Evolutionary conservation across 1,140 invertebrate species (phyloP).

Genomic region (Brachionus rubens): DNA sequence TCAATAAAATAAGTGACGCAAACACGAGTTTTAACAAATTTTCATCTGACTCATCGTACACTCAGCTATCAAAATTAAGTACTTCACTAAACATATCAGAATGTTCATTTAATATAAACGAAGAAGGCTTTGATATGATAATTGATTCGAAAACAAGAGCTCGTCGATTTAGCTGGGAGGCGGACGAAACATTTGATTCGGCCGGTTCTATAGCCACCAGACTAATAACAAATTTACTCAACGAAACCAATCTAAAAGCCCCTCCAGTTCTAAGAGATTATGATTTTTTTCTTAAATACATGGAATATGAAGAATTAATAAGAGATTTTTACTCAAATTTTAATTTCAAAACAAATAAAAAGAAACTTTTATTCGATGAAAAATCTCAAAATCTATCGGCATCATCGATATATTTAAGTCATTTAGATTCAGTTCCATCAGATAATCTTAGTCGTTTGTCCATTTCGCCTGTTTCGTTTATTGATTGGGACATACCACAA

Average conservation of each 20-base stretch:
- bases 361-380: neutral
- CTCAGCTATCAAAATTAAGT: neutral
- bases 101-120: neutral
- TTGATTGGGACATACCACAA: neutral
- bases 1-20: neutral
- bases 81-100: neutral
- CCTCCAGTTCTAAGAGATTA: neutral
- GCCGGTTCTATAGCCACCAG: neutral
- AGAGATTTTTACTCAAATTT: neutral
- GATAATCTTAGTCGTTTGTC: neutral
- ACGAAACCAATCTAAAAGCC: neutral
- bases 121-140: constrained; percentile 18
- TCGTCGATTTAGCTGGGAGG: constrained; percentile 31
- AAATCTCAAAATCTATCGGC: neutral
- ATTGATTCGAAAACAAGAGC: neutral
- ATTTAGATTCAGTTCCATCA: neutral
- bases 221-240: neutral
- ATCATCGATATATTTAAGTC: constrained; percentile 25
- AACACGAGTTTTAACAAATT: neutral
- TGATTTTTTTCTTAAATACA: constrained; percentile 8
- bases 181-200: neutral
- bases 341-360: neutral
- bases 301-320: neutral
- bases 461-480: neutral
- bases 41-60: neutral